Base-by-base conservation (phyloP, 2,113 vertebrate genomes). In the Pseudolaguvia tuberculata region DNA sequence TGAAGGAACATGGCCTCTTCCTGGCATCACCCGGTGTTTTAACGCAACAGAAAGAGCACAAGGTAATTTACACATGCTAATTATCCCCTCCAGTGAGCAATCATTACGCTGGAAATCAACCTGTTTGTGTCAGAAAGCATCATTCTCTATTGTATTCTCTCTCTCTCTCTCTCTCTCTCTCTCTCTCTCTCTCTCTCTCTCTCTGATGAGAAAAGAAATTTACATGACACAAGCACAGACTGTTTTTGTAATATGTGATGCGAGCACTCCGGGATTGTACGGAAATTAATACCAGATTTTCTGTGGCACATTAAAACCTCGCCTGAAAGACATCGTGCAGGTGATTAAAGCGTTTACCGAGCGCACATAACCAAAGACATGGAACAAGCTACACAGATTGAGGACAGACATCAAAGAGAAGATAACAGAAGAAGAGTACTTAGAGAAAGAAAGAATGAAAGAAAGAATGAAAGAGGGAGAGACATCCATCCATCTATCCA, bases 101-200 rank as follows among this genome's bases (percentile, higher is more conserved):
- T 72, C 18, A 14, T 59, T 29, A 58, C 11, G 14, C 23, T 48
- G 23, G 42, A 72, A 59, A 72, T 59, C 70, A 59, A 45, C 55
- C 70, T 59, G 70, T 59, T 72, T 72, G 42, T 72, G 70, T 50
- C 70, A 58, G 55, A 72, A 47, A 72, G 23, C 25, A 48, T 47
- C 25, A 48, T 47, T 42, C 42, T 29, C 14, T 39, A 45, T 14
- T 56, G 8, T 29, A 52, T 45, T 59, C 6, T 11, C 20, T 29
- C 2, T 17, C 7, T 21, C 11, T 39, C 66, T 52, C 45, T 48
- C 42, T 47, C 63, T 48, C 53, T 57, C 31, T 23, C 13, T 42
- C 21, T 17, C 18, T 5, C n/a, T 45, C 5, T 51, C 42, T 61
- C 23, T 2, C 8, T 47, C 7, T 23, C 18, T 72, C 27, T 20